A percentile compares a stretch with the other conserved stretches of the same genome.
Conservation (phyloP, 1,140 invertebrate genomes). For the Drosophila willistoni region DNA sequence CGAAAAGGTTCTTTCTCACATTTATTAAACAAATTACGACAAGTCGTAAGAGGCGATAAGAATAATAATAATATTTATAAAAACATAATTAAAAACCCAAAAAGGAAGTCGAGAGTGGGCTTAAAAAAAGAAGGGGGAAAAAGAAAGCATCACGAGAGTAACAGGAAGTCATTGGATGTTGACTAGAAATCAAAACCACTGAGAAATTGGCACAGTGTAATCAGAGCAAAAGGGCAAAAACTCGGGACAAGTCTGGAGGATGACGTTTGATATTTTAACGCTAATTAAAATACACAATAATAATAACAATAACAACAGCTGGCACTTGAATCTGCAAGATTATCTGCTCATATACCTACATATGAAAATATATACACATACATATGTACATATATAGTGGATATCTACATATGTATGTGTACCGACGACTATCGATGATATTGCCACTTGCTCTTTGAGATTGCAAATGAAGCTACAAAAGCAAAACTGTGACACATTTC, state of each 20-base stretch:
- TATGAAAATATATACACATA: no score
- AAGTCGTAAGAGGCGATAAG: conserved; percentile 22
- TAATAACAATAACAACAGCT: conserved; percentile 64
- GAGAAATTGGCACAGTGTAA: conserved; percentile 46
- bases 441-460: conserved; percentile 63
- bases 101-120: conserved; percentile 10
- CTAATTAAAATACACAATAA: conserved; percentile 76
- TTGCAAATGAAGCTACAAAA: conserved; percentile 25
- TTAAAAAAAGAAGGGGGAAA: conserved; percentile 4
- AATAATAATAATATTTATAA: conserved; percentile 48
- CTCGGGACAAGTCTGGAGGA: conserved; percentile 10
- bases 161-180: conserved; percentile 41
- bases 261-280: conserved; percentile 73
- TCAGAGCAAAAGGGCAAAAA: conserved; percentile 19
- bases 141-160: conserved; percentile 40
- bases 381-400: conserved; percentile 4
- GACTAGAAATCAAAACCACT: conserved; percentile 38
- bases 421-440: conserved; percentile 55
- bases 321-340: conserved; percentile 70
- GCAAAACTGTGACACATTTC: no score
- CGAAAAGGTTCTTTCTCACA: conserved; percentile 60
- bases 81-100: conserved; percentile 26
- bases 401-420: conserved; percentile 4
- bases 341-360: conserved; percentile 44
- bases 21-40: conserved; percentile 67